Evolutionary conservation across 2,113 vertebrate species (phyloP), one percentile per base, ranked within the genome.

Genomic region (Sakesphorus luctuosus): DNA sequence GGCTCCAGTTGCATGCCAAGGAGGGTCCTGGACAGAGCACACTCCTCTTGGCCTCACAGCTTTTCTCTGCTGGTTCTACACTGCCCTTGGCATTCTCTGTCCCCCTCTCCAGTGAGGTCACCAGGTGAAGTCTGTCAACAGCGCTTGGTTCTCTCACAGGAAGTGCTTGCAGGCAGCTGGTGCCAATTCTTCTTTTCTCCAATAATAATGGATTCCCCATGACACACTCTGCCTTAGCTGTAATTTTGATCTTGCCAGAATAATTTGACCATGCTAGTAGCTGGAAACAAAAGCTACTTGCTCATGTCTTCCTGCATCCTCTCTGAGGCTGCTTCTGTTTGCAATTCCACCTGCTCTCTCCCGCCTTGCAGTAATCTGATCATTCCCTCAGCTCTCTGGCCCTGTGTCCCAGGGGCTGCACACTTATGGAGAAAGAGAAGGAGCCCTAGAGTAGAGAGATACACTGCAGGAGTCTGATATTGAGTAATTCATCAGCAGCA

Each of bases 261-360:
- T 67, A 87, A 89, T 49, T 29, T 67, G 76, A 82, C 69, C 2
- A 16, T 79, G 73, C 58, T 84, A 47, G 75, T 69, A 61, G 72
- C 73, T 95, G 93, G 79, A 89, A 95, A 97, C 56, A 93, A 40
- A 94, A 95, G 84, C 63, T 46, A 5, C 69, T 87, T 93, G 73
- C 91, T 96, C 76, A 43, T 13, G 4, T 80, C 87, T 74, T 73
- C 53, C 5, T 47, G 24, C 71, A 7, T 84, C 26, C 56, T 84
- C 59, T 44, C 59, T 38, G 38, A 74, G 29, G n/a, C 66, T 71
- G 63, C 52, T 43, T 35, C 31, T 84, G 43, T 63, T 88, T 76
- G 49, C 33, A 74, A 58, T 84, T 85, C 85, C 36, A 79, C 67
- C 69, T 61, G 11, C 18, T 71, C 36, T 49, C 40, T 65, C 31